A percentile compares a stretch with the other conserved stretches of the same genome.
Conservation (phyloP, 53 echinoderm and acorn worm species). For the Mesocentrotus franciscanus region DNA sequence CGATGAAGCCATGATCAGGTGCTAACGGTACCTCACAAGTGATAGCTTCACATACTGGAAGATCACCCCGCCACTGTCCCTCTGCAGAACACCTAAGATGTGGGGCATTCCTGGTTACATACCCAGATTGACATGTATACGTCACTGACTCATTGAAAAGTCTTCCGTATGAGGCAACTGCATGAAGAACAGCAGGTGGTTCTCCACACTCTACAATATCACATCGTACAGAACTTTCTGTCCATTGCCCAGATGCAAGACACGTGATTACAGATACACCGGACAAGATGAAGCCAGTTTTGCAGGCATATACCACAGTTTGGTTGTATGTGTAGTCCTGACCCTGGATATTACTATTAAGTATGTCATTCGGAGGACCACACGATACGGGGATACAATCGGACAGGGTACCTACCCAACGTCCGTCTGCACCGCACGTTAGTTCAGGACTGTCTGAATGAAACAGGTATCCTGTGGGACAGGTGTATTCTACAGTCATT, state of each 20-base stretch:
- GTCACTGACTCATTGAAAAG: slow-evolving; percentile 70
- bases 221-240: slow-evolving; percentile 64
- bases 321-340: slow-evolving; percentile 67
- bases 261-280: slow-evolving; percentile 72
- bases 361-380: slow-evolving; percentile 69
- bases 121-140: slow-evolving; percentile 82
- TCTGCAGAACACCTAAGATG: slow-evolving; percentile 54
- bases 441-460: background rate
- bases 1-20: slow-evolving; percentile 71
- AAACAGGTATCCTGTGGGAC: slow-evolving; percentile 35
- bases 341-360: slow-evolving; percentile 52
- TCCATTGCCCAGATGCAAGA: slow-evolving; percentile 77
- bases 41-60: slow-evolving; percentile 75
- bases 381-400: slow-evolving; percentile 79
- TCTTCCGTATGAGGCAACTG: slow-evolving; percentile 27
- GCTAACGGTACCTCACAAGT: slow-evolving; percentile 69
- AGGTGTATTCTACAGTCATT: slow-evolving; percentile 9
- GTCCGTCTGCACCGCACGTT: slow-evolving; percentile 20
- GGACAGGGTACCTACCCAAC: slow-evolving; percentile 56
- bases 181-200: slow-evolving; percentile 72
- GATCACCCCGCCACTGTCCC: slow-evolving; percentile 70
- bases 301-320: slow-evolving; percentile 73
- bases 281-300: slow-evolving; percentile 66
- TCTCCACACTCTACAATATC: slow-evolving; percentile 71
- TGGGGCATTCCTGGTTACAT: slow-evolving; percentile 11